A percentile compares a stretch with the other conserved stretches of the same genome.
Conservation (phyloP, 2,888 invertebrate species). For the Ormyrus nitidulus region DNA sequence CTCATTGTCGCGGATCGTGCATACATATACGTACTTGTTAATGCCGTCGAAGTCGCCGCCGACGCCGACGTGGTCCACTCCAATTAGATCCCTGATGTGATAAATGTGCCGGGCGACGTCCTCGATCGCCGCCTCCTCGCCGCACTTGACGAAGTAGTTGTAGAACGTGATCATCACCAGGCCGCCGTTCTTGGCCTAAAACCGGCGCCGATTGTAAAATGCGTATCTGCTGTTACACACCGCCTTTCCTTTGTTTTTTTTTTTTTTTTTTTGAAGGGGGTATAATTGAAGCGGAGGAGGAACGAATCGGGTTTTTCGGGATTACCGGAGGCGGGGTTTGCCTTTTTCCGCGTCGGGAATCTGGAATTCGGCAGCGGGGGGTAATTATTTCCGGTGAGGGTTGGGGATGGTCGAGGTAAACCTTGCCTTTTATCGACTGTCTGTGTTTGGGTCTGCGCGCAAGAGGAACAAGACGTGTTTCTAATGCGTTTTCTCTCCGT, state of each 20-base stretch:
- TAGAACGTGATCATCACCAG: constrained; percentile 96
- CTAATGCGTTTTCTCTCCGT: no score
- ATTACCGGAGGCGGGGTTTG: neutral
- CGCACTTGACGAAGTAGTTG: constrained; percentile 89
- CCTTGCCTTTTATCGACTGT: no score
- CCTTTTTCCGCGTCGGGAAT: constrained; percentile 13
- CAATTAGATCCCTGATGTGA: constrained; percentile 80
- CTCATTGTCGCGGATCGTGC: no score
- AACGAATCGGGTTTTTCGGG: constrained; percentile 20
- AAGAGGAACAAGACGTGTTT: no score
- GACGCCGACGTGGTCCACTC: constrained; percentile 80
- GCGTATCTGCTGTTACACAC: no score
- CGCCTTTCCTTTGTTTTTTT: neutral
- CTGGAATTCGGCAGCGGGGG: neutral
- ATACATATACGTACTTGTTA: constrained; percentile 76
- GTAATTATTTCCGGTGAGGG: neutral
- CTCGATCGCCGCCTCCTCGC: constrained; percentile 84
- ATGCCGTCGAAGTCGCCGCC: constrained; percentile 82
- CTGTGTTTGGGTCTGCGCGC: no score
- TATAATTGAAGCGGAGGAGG: constrained; percentile 4
- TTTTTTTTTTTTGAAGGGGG: neutral
- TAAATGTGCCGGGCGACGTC: constrained; percentile 85
- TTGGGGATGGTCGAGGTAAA: no score
- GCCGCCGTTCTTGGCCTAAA: constrained; percentile 86
- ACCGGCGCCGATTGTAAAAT: constrained; percentile 47